Percentiles rank a stretch among this genome's conserved stretches.
These are phyloP conservation scores for Hydrochoerus hydrochaeris DNA, from an alignment of 2,113 vertebrate species.

Conservation along the genomic window DNA sequence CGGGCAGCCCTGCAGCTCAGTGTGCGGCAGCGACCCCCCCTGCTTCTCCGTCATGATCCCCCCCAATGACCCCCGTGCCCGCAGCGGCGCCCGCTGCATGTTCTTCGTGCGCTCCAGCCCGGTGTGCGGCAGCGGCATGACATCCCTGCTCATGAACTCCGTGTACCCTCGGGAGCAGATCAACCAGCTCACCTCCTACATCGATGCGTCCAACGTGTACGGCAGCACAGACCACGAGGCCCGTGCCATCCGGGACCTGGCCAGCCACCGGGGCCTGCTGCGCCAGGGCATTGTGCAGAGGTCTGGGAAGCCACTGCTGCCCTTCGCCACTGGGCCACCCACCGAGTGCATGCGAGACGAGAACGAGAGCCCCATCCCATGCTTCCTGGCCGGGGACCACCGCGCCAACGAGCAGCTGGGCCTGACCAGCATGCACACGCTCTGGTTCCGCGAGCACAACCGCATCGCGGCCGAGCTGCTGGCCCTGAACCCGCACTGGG, in stretches of 20 bases:
- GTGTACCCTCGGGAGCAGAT: slow-evolving; percentile 98
- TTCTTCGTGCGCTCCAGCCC: slow-evolving; percentile 99
- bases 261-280: slow-evolving; percentile 95
- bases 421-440: slow-evolving; percentile 96
- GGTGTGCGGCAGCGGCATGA: slow-evolving; percentile 98
- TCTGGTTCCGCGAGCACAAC: slow-evolving; percentile 99
- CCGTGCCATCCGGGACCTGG: slow-evolving; percentile 93
- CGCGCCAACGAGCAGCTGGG: slow-evolving; percentile 97
- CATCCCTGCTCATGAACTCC: slow-evolving; percentile 98
- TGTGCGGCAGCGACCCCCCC: slow-evolving; percentile 95
- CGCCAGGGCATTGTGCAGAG: slow-evolving; percentile 97
- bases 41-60: slow-evolving; percentile 97
- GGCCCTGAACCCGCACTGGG: slow-evolving; percentile 97
- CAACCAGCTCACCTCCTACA: slow-evolving; percentile 98
- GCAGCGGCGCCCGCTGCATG: slow-evolving; percentile 95
- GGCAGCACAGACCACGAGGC: slow-evolving; percentile 95
- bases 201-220: slow-evolving; percentile 97
- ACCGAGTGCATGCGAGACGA: slow-evolving; percentile 99
- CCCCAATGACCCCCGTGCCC: slow-evolving; percentile 90
- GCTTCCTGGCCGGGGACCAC: slow-evolving; percentile 97
- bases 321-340: slow-evolving; percentile 95
- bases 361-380: slow-evolving; percentile 98
- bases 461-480: slow-evolving; percentile 94
- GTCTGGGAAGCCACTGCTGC: slow-evolving; percentile 96
- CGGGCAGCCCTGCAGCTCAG: slow-evolving; percentile 94